These are phyloP conservation scores for Diplolepis rosae DNA, from an alignment of 2,888 invertebrate species.

Conservation along the genomic window DNA sequence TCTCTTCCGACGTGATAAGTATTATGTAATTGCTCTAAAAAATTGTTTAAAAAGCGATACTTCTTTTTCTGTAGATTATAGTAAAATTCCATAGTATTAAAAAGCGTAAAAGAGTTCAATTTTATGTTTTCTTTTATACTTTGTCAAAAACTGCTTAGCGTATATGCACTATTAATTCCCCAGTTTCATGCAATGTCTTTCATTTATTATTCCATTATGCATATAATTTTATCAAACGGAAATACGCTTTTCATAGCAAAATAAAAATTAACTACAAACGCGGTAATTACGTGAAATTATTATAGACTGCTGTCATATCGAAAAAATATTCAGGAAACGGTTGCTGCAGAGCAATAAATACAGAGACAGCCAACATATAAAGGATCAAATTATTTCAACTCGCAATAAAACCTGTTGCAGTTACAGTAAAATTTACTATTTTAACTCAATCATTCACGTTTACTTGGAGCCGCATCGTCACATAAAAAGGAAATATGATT, in stretches of 20 bases:
- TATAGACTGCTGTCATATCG: conserved; percentile 7
- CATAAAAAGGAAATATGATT: not conserved
- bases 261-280: conserved; percentile 2
- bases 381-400: conserved; percentile 7
- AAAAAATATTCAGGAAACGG: conserved; percentile 5
- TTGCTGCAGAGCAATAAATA: conserved; percentile 18
- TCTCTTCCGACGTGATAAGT: no score
- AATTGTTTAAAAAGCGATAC: no score
- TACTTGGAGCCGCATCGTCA: not conserved
- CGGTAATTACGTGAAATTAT: conserved; percentile 5
- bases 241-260: conserved; percentile 6
- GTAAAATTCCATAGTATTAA: no score
- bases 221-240: not conserved
- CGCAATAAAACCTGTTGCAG: conserved; percentile 13
- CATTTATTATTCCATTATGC: not conserved
- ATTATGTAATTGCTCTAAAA: no score
- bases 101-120: no score
- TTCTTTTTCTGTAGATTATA: no score
- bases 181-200: no score
- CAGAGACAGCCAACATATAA: not conserved
- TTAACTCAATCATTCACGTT: not conserved
- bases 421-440: conserved; percentile 6
- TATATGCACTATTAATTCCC: no score
- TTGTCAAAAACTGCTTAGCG: no score
- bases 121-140: no score